Evolutionary conservation across 2,797 vertebrate species (phyloP), one percentile per base, ranked within the genome.

Genomic region (Anguilla megastoma): DNA sequence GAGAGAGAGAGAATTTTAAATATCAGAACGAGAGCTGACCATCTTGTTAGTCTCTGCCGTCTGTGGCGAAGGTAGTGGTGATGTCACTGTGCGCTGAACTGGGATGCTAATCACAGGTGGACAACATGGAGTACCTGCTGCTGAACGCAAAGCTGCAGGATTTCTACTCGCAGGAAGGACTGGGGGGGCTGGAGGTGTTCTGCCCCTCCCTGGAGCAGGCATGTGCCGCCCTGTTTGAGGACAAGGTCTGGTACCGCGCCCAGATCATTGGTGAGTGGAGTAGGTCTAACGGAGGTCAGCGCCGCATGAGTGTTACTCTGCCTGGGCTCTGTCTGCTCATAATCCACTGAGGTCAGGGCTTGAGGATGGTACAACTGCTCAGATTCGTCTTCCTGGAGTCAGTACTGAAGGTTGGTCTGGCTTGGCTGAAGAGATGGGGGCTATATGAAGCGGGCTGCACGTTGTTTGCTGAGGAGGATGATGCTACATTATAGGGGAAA

Each of bases 171-270:
- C 41, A 71, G 79, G 16, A 69, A 88, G 8, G 86, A 80, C 85
- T 8, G 82, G 50, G 4, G 92, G 91, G 93, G 18, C 90, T 95
- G 41, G 86, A 60, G 21, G 86, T 97, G 86, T 93, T 93, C 92
- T 94, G 94, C 36, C 95, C 96, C 9, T 85, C 90, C 33, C 86
- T 94, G 0, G 93, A 93, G 71, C 94, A 97, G 89, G 91, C 96
- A 56, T 96, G 94, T 16, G 93, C 96, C 0, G 96, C 95, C 54
- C 89, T 88, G 48, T 94, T 89, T 54, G 90, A 95, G 0, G 93
- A 95, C 88, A 87, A 91, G 30, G 41, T 87, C 85, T 97, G 96
- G 96, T 95, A 93, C 92, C 93, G 96, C 92, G 96, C 94, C 86
- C 90, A 92, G 84, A 89, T 96, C 89, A 88, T 90, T 87, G 95